Evolutionary conservation across 2,888 invertebrate genomes (phyloP).

Genomic region (Stenoptilia bipunctidactyla): DNA sequence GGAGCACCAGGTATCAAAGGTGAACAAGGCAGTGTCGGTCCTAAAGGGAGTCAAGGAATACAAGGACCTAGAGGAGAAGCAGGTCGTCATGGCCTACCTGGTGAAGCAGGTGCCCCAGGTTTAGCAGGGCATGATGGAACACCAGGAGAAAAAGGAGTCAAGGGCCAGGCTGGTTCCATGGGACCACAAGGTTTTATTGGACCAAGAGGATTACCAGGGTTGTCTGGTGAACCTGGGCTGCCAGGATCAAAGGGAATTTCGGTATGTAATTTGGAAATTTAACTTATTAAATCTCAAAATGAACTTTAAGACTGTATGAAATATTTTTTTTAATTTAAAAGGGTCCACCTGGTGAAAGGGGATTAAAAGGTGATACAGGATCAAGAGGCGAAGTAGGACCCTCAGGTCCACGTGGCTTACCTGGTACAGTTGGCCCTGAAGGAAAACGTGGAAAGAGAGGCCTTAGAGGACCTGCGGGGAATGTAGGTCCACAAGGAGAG

Average conservation of each 20-base stretch:
- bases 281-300: background rate
- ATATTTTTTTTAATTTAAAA: slow-evolving; percentile 25
- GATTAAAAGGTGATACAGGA: slow-evolving; percentile 84
- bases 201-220: slow-evolving; percentile 81
- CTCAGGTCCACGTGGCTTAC: slow-evolving; percentile 81
- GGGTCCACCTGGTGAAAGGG: slow-evolving; percentile 84
- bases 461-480: slow-evolving; percentile 80
- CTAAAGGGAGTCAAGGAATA: slow-evolving; percentile 85
- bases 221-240: slow-evolving; percentile 79
- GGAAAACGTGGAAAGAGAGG: slow-evolving; percentile 88
- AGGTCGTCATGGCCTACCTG: slow-evolving; percentile 82
- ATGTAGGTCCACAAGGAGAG: slow-evolving; percentile 80
- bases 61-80: slow-evolving; percentile 87
- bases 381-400: slow-evolving; percentile 81
- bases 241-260: slow-evolving; percentile 82
- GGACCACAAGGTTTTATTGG: slow-evolving; percentile 89
- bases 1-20: slow-evolving; percentile 87
- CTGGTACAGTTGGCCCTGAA: slow-evolving; percentile 80
- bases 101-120: slow-evolving; percentile 82
- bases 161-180: slow-evolving; percentile 78
- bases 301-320: background rate
- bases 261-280: slow-evolving; percentile 44
- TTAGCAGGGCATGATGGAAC: slow-evolving; percentile 83
- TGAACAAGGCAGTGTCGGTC: slow-evolving; percentile 79
- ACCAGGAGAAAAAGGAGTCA: slow-evolving; percentile 84